A percentile compares a stretch with the other conserved stretches of the same genome.
Conservation (phyloP, 1,140 invertebrate species). For the Oncopodura yosiiana region DNA sequence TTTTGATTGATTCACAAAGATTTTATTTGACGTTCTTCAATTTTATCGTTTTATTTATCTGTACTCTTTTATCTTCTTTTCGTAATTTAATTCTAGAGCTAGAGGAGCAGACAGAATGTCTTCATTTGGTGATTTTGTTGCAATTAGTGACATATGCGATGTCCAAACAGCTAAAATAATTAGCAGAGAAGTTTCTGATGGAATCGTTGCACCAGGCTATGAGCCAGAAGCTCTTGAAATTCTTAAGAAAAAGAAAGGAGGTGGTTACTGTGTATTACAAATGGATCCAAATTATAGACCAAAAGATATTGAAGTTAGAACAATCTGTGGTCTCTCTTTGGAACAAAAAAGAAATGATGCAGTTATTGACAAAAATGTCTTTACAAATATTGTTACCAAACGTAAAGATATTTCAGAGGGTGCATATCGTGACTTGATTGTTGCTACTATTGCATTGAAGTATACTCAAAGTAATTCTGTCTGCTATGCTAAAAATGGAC, state of each 20-base stretch:
- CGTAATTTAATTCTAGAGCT: too few relatives aligned
- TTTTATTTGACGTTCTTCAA: too few relatives aligned
- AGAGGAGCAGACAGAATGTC: conserved; percentile 97
- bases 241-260: conserved; percentile 92
- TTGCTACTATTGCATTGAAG: conserved; percentile 92
- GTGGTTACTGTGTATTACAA: conserved; percentile 84
- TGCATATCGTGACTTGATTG: conserved; percentile 80
- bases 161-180: conserved; percentile 66
- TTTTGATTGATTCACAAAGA: too few relatives aligned
- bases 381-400: conserved; percentile 73
- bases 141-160: conserved; percentile 87
- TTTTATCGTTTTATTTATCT: too few relatives aligned
- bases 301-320: conserved; percentile 66
- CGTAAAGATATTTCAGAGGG: conserved; percentile 57
- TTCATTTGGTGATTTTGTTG: conserved; percentile 96
- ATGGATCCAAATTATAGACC: conserved; percentile 84
- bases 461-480: conserved; percentile 98
- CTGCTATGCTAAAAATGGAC: conserved; percentile 79
- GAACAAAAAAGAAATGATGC: conserved; percentile 89
- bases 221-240: conserved; percentile 69
- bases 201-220: conserved; percentile 90
- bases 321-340: conserved; percentile 80
- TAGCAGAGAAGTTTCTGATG: conserved; percentile 76
- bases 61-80: too few relatives aligned
- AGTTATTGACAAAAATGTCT: conserved; percentile 64